Evolutionary conservation across 2,113 vertebrate genomes (phyloP).

Genomic region (Rhadina sibilatrix): DNA sequence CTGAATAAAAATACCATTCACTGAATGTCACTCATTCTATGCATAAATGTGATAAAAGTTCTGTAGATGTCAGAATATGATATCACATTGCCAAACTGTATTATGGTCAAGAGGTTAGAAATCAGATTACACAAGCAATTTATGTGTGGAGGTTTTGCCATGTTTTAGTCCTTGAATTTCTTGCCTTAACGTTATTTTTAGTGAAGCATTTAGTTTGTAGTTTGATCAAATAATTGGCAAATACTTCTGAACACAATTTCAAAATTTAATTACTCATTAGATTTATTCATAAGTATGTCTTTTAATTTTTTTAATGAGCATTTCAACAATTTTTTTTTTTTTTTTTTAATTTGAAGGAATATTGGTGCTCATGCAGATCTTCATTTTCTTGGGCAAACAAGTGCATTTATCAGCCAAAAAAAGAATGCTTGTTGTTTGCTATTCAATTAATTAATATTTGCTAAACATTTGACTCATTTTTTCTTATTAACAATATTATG

Average conservation of each 20-base stretch:
- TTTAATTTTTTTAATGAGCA: background rate
- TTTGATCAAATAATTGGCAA: constrained; percentile 26
- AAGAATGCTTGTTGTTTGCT: background rate
- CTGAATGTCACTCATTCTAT: background rate
- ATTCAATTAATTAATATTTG: constrained; percentile 42
- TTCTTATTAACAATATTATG: background rate
- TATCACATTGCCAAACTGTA: background rate
- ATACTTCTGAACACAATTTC: constrained; percentile 44
- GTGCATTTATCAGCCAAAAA: constrained; percentile 16
- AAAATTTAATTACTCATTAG: constrained; percentile 49
- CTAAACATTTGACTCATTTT: constrained; percentile 14
- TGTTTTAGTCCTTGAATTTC: background rate
- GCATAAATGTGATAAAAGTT: background rate
- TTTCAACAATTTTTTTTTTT: background rate
- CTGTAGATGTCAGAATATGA: background rate
- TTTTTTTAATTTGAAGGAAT: background rate
- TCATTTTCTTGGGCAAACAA: constrained; percentile 34
- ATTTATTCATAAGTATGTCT: background rate
- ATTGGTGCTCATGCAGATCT: background rate
- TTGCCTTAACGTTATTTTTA: background rate
- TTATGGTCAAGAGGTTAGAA: background rate
- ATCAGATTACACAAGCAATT: background rate
- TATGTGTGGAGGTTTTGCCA: background rate
- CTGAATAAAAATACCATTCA: background rate
- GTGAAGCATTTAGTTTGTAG: background rate